phyloP scores from a whole-genome alignment of 1,140 invertebrate genomes.

The Neodiprion pinetum region DNA sequence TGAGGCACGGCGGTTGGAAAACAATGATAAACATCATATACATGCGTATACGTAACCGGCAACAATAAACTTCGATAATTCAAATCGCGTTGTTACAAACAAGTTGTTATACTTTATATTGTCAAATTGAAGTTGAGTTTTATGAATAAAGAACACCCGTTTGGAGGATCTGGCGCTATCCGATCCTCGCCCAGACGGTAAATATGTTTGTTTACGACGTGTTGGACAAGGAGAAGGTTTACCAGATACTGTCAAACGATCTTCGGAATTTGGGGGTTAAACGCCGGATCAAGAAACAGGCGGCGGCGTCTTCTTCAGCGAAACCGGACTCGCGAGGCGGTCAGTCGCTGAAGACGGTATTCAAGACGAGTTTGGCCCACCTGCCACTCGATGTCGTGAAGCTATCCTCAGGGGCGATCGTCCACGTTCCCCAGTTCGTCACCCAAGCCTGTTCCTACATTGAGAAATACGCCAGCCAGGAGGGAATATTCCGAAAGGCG shows the following conservation, averaged over 20 bases:
- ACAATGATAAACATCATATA: too few relatives aligned
- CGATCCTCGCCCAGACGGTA: neutral
- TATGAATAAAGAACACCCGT: too few relatives aligned
- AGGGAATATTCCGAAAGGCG: constrained; percentile 86
- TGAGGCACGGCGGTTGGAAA: too few relatives aligned
- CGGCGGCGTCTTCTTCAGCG: constrained; percentile 30
- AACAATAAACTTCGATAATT: too few relatives aligned
- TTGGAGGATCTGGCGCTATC: too few relatives aligned
- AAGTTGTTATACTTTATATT: too few relatives aligned
- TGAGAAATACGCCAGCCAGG: constrained; percentile 70
- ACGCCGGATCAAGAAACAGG: constrained; percentile 68
- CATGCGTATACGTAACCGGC: too few relatives aligned
- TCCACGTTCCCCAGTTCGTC: constrained; percentile 79
- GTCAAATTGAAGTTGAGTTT: too few relatives aligned
- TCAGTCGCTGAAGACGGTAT: constrained; percentile 61
- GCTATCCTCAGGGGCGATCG: constrained; percentile 64
- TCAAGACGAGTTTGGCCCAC: constrained; percentile 67
- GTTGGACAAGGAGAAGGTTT: constrained; percentile 69
- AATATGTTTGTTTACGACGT: constrained; percentile 74
- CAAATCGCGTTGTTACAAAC: too few relatives aligned
- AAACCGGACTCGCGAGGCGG: constrained; percentile 19
- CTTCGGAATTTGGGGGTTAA: constrained; percentile 70
- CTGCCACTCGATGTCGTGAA: constrained; percentile 69
- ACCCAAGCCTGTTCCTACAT: constrained; percentile 75
- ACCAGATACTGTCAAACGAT: constrained; percentile 66